Percentiles rank a stretch among this genome's conserved stretches.
phyloP scores from a whole-genome alignment of 64 coral and sea anemone genomes.

The Porites lutea region DNA sequence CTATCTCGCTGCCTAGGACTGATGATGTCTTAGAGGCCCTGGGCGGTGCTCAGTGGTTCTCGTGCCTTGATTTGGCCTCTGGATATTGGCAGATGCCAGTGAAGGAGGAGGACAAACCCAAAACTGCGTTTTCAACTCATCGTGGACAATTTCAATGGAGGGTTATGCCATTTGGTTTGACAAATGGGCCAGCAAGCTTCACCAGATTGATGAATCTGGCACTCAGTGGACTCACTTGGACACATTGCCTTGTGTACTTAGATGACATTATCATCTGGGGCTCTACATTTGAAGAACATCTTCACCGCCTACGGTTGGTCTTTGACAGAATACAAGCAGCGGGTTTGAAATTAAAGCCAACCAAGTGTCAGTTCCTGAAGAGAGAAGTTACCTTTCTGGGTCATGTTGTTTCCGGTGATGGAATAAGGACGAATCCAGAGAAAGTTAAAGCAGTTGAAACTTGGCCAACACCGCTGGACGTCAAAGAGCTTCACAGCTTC shows the following conservation, averaged over 20 bases:
- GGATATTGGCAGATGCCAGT: slow-evolving; percentile 46
- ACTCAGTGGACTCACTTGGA: neutral
- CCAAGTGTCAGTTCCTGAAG: slow-evolving; percentile 41
- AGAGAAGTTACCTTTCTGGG: no score
- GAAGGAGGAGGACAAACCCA: slow-evolving; percentile 3
- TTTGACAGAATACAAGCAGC: neutral
- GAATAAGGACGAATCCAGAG: slow-evolving; percentile 33
- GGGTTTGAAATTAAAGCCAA: slow-evolving; percentile 35
- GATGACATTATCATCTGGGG: slow-evolving; percentile 18
- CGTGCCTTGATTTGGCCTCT: neutral
- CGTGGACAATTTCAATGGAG: neutral
- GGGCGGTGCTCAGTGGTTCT: no score
- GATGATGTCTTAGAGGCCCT: no score
- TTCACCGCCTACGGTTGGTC: neutral
- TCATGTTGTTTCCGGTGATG: no score
- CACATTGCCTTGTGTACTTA: neutral
- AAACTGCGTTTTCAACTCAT: slow-evolving; percentile 3
- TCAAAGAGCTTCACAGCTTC: slow-evolving; percentile 1
- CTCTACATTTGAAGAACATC: neutral
- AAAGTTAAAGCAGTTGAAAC: slow-evolving; percentile 43
- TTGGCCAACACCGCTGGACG: neutral
- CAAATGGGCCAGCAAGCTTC: neutral
- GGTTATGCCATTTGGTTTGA: no score
- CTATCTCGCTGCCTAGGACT: no score
- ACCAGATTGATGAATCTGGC: neutral